Conservation (phyloP, 2,888 invertebrate species). For the Melanostoma scalare region DNA sequence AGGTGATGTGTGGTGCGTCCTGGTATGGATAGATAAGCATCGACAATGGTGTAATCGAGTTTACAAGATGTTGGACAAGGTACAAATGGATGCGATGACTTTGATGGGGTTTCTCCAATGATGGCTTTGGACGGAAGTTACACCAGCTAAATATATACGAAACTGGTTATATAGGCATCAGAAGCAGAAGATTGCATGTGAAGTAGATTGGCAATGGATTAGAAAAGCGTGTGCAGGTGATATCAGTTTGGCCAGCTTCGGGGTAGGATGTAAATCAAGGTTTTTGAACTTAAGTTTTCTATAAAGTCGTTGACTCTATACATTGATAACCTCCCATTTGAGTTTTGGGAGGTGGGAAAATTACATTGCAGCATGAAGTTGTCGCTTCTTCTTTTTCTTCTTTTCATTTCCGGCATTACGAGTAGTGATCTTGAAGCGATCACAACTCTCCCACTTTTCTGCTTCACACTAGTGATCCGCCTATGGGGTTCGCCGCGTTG, state of each 20-base stretch:
- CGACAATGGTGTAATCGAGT: constrained; percentile 61
- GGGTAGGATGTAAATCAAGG: neutral
- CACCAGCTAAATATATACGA: constrained; percentile 20
- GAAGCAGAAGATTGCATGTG: constrained; percentile 38
- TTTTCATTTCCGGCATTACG: too few relatives aligned
- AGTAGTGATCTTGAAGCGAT: too few relatives aligned
- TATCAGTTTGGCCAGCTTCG: neutral
- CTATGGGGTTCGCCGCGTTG: too few relatives aligned
- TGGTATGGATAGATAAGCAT: constrained; percentile 46
- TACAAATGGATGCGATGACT: constrained; percentile 62
- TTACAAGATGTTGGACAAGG: constrained; percentile 72
- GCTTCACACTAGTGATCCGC: too few relatives aligned
- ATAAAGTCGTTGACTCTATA: constrained; percentile 1
- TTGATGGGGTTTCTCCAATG: constrained; percentile 48
- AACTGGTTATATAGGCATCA: constrained; percentile 34
- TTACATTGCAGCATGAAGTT: too few relatives aligned
- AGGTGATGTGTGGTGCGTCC: constrained; percentile 34
- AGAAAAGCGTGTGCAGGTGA: constrained; percentile 11
- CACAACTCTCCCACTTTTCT: too few relatives aligned
- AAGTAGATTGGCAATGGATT: constrained; percentile 35
- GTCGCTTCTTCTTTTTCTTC: too few relatives aligned
- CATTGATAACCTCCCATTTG: too few relatives aligned
- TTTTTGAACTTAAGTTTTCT: constrained; percentile 4
- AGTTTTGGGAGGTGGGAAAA: too few relatives aligned
- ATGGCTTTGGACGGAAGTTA: constrained; percentile 59